These are phyloP conservation scores for Julus scanicus DNA, from an alignment of 2,888 invertebrate genomes.

Conservation along the genomic window DNA sequence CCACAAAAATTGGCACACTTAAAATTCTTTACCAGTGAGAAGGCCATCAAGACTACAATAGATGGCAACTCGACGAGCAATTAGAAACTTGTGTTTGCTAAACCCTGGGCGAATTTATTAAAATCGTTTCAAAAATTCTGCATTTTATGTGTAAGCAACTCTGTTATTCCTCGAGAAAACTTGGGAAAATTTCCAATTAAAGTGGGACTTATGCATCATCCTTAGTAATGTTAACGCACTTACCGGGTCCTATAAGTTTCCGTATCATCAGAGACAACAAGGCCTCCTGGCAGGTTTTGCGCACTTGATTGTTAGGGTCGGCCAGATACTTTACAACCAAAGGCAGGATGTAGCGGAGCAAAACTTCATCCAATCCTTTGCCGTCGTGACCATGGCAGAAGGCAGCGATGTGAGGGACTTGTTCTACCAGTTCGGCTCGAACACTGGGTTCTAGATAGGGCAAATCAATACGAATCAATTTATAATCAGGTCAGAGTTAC, in stretches of 20 bases:
- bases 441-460: slow-evolving; percentile 72
- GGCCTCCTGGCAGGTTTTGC: slow-evolving; percentile 75
- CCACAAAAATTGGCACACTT: too few species aligned
- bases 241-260: slow-evolving; percentile 71
- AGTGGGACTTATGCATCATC: slow-evolving; percentile 14
- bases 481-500: neutral
- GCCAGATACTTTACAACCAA: slow-evolving; percentile 74
- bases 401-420: slow-evolving; percentile 75
- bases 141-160: neutral
- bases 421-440: slow-evolving; percentile 74
- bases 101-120: too few species aligned
- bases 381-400: slow-evolving; percentile 70
- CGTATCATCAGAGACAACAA: slow-evolving; percentile 75
- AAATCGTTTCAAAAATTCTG: neutral
- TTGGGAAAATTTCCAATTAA: neutral
- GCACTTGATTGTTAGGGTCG: slow-evolving; percentile 73
- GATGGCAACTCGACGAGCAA: too few species aligned
- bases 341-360: slow-evolving; percentile 73
- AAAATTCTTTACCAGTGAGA: too few species aligned
- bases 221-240: slow-evolving; percentile 52
- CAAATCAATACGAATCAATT: slow-evolving; percentile 34
- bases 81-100: too few species aligned
- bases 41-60: too few species aligned
- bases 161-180: neutral
- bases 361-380: slow-evolving; percentile 69